Evolutionary conservation across 2,888 invertebrate genomes (phyloP).

Genomic region (Amblyjoppa fuscipennis): DNA sequence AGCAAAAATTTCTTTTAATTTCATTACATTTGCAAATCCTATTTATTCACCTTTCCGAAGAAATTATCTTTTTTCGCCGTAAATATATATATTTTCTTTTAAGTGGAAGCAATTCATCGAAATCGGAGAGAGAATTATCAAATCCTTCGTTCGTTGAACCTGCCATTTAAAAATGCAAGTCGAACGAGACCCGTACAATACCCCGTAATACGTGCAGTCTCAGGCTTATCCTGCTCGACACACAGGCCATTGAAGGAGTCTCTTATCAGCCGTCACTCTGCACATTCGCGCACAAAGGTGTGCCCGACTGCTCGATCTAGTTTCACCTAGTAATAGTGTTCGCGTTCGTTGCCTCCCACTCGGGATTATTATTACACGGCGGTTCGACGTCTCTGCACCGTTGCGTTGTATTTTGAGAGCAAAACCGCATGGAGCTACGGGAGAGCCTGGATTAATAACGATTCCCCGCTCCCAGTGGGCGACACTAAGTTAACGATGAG

Average conservation of each 20-base stretch:
- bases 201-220: background rate
- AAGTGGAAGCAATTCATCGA: background rate
- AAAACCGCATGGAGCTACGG: conserved; percentile 17
- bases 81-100: background rate
- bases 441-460: background rate
- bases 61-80: too few relatives aligned
- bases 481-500: background rate
- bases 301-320: conserved; percentile 59
- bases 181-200: background rate
- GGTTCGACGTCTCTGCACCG: conserved; percentile 47
- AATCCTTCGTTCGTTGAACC: conserved; percentile 14
- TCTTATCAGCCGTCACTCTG: conserved; percentile 26
- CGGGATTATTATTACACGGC: conserved; percentile 56
- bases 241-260: conserved; percentile 6
- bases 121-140: background rate
- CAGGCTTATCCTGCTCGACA: conserved; percentile 15
- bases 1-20: background rate
- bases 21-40: too few relatives aligned
- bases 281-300: conserved; percentile 45
- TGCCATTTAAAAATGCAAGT: conserved; percentile 4
- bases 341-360: conserved; percentile 48
- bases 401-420: conserved; percentile 60
- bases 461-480: background rate
- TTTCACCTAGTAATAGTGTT: conserved; percentile 62
- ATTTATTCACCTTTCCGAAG: too few relatives aligned